phyloP scores from a whole-genome alignment of 2,113 vertebrate genomes.

The Hymenochirus boettgeri region DNA sequence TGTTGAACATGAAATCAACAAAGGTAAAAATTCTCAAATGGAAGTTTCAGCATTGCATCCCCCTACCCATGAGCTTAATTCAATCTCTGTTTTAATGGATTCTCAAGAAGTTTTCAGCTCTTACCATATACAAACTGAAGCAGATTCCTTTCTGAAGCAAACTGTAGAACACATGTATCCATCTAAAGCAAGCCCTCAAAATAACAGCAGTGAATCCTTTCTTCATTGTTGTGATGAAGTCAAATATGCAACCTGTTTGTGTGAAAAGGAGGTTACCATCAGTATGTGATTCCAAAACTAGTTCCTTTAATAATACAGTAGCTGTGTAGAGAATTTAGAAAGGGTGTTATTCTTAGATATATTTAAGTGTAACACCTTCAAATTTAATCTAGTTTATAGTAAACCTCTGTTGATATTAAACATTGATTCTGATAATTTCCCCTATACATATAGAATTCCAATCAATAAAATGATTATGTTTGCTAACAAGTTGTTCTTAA shows the following conservation, averaged over 20 bases:
- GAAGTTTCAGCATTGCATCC: conserved; percentile 14
- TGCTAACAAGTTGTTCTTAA: too few species aligned
- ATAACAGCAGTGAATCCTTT: conserved; percentile 7
- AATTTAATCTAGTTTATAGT: too few species aligned
- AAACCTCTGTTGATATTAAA: too few species aligned
- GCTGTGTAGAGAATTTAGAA: too few species aligned
- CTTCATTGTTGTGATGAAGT: conserved; percentile 58
- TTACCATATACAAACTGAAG: neutral
- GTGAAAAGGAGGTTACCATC: conserved; percentile 66
- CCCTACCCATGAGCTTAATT: neutral
- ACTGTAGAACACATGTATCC: neutral
- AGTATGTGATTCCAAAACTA: too few species aligned
- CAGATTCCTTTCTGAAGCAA: neutral
- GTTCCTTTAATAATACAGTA: too few species aligned
- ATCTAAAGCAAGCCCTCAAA: conserved; percentile 40
- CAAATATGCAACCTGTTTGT: conserved; percentile 63
- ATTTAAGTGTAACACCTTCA: too few species aligned
- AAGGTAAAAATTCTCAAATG: conserved; percentile 31
- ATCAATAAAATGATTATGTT: too few species aligned
- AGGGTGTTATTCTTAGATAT: too few species aligned
- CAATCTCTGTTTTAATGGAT: conserved; percentile 12
- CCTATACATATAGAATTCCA: too few species aligned
- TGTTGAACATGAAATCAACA: conserved; percentile 13
- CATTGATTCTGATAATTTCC: too few species aligned
- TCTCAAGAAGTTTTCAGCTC: conserved; percentile 4